A percentile compares a stretch with the other conserved stretches of the same genome.
These are phyloP conservation scores for Dryobotodes eremita DNA, from an alignment of 2,888 invertebrate genomes.

Conservation along the genomic window DNA sequence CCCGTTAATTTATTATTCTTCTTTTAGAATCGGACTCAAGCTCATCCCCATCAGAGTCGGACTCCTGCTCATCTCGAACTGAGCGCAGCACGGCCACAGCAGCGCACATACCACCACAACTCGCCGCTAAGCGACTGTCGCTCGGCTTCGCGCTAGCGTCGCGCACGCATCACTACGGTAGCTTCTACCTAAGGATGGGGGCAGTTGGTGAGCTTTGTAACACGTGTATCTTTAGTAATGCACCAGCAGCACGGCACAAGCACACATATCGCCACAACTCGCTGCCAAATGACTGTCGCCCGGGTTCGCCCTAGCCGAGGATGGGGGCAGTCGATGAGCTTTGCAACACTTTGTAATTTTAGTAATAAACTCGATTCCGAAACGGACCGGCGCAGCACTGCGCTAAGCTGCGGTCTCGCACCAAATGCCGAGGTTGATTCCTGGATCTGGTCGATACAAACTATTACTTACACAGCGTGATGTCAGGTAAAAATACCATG, in stretches of 20 bases:
- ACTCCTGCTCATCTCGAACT: slow-evolving; percentile 89
- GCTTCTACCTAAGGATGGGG: slow-evolving; percentile 97
- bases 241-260: too few relatives aligned
- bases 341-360: too few relatives aligned
- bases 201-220: slow-evolving; percentile 93
- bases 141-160: slow-evolving; percentile 88
- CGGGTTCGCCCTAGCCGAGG: too few relatives aligned
- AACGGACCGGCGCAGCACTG: neutral
- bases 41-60: slow-evolving; percentile 86
- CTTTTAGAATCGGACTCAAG: slow-evolving; percentile 84
- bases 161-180: slow-evolving; percentile 95
- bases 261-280: too few relatives aligned
- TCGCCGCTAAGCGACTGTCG: slow-evolving; percentile 87
- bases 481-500: neutral
- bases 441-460: neutral
- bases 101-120: slow-evolving; percentile 81
- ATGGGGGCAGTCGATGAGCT: too few relatives aligned
- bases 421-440: neutral
- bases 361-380: neutral
- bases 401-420: neutral
- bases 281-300: too few relatives aligned
- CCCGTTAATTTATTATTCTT: neutral
- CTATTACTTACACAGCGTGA: neutral
- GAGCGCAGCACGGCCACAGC: slow-evolving; percentile 91
- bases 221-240: neutral